Evolutionary conservation across 2,113 vertebrate genomes (phyloP).

Genomic region (Pantherophis guttatus): DNA sequence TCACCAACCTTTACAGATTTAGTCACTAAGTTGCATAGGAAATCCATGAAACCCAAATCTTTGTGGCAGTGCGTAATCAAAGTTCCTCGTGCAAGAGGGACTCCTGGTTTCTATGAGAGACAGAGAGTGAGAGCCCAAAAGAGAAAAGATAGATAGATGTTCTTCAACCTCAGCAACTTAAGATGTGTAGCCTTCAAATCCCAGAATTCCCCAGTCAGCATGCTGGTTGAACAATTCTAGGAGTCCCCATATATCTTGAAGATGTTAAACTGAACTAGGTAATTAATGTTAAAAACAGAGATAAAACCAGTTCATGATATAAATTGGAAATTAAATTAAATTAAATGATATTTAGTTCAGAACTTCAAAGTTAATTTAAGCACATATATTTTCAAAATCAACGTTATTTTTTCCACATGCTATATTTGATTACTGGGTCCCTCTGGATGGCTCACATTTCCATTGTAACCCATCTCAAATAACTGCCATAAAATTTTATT

Average conservation of each 20-base stretch:
- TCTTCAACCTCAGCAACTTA: neutral
- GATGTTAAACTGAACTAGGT: neutral
- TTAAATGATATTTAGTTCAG: neutral
- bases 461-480: neutral
- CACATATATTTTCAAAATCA: neutral
- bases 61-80: constrained; percentile 91
- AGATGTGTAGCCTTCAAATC: neutral
- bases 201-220: neutral
- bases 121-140: neutral
- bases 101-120: constrained; percentile 81
- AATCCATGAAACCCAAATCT: constrained; percentile 94
- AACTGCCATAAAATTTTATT: neutral
- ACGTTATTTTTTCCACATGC: neutral
- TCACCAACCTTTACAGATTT: constrained; percentile 83
- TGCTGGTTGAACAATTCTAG: neutral
- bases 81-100: constrained; percentile 84
- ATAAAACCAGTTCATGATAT: too few species aligned
- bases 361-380: neutral
- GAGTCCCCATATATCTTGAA: neutral
- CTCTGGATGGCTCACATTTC: neutral
- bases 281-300: neutral
- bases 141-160: neutral
- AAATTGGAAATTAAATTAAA: too few species aligned
- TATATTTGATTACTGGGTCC: neutral
- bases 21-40: constrained; percentile 88